phyloP scores from a whole-genome alignment of 2,113 vertebrate genomes.

The Esox niger region DNA sequence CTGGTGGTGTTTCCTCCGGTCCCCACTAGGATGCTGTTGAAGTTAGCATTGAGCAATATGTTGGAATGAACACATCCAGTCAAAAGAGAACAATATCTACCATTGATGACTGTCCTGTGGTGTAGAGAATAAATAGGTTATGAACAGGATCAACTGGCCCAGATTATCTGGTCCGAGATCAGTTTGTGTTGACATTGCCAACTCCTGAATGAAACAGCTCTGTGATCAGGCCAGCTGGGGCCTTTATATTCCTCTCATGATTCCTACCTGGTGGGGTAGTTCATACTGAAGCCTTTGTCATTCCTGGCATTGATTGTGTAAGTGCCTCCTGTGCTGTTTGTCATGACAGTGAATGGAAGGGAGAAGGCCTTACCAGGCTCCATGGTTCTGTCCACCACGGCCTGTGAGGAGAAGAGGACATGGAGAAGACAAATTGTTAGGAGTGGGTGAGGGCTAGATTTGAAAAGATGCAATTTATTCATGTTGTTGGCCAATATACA shows the following conservation, averaged over 20 bases:
- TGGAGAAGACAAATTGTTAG: too few species aligned
- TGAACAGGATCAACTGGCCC: background rate
- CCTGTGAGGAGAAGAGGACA: constrained; percentile 38
- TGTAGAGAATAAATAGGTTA: background rate
- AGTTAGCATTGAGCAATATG: too few species aligned
- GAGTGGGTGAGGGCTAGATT: too few species aligned
- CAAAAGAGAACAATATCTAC: constrained; percentile 5
- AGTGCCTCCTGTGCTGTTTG: constrained; percentile 42
- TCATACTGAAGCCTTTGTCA: constrained; percentile 53
- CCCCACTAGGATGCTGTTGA: constrained; percentile 51
- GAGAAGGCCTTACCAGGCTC: constrained; percentile 56
- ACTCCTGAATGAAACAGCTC: background rate
- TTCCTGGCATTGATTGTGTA: constrained; percentile 53
- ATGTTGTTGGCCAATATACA: too few species aligned
- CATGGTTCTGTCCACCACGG: constrained; percentile 46
- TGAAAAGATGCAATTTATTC: too few species aligned
- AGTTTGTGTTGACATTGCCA: background rate
- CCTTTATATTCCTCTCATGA: background rate
- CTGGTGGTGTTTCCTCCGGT: constrained; percentile 37
- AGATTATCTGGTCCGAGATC: background rate
- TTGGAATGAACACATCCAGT: too few species aligned
- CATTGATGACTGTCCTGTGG: background rate
- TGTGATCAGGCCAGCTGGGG: background rate
- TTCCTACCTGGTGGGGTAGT: constrained; percentile 31
- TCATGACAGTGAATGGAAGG: constrained; percentile 59